These are phyloP conservation scores for Agonopterix subpropinquella DNA, from an alignment of 2,888 invertebrate species.

Conservation along the genomic window DNA sequence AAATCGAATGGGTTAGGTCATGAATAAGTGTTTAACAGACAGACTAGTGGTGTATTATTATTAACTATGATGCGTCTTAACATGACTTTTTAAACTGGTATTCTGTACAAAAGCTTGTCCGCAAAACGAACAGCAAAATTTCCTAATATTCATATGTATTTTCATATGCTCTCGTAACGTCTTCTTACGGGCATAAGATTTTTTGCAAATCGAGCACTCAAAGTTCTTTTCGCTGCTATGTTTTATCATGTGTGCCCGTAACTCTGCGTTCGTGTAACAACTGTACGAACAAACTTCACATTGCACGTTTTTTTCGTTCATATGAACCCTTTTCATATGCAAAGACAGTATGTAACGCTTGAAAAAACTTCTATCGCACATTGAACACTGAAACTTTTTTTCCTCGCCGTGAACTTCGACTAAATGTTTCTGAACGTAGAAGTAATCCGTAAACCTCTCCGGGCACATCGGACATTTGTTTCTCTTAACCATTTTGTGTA, in stretches of 20 bases:
- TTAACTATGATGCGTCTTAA: slow-evolving; percentile 21
- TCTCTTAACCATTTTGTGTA: slow-evolving; percentile 42
- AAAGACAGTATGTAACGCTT: slow-evolving; percentile 9
- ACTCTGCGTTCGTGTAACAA: slow-evolving; percentile 34
- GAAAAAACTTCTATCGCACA: slow-evolving; percentile 39
- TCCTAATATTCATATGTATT: slow-evolving; percentile 32
- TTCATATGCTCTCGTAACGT: slow-evolving; percentile 32
- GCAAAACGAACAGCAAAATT: slow-evolving; percentile 28
- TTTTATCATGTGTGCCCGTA: slow-evolving; percentile 32
- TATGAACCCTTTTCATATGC: slow-evolving; percentile 43
- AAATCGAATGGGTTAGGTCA: too few relatives aligned
- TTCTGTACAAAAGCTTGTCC: slow-evolving; percentile 30
- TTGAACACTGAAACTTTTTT: slow-evolving; percentile 48
- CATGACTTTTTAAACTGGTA: slow-evolving; percentile 30
- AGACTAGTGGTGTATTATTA: too few relatives aligned
- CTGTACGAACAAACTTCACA: slow-evolving; percentile 42
- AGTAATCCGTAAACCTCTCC: slow-evolving; percentile 50
- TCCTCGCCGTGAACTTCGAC: slow-evolving; percentile 43
- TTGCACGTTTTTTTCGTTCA: slow-evolving; percentile 41
- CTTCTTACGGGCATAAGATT: slow-evolving; percentile 31
- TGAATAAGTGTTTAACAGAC: too few relatives aligned
- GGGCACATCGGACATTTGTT: slow-evolving; percentile 51
- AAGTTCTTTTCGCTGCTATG: slow-evolving; percentile 30
- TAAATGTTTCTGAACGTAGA: slow-evolving; percentile 48
- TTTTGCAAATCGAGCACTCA: slow-evolving; percentile 34